Conservation (phyloP, 2,797 vertebrate species). For the Danio aesculapii region DNA sequence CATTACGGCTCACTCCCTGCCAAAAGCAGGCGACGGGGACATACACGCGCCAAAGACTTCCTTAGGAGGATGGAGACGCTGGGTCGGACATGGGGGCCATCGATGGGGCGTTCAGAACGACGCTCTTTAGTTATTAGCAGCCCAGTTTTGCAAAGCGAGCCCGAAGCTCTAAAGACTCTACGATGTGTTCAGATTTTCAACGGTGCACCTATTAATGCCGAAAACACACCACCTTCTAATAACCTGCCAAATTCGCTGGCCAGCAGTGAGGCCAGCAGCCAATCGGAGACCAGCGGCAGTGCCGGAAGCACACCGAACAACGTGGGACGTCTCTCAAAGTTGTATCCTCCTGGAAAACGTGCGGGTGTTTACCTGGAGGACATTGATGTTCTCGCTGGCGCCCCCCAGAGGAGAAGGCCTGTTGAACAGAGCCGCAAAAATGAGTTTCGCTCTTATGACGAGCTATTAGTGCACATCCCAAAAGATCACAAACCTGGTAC, state of each 20-base stretch:
- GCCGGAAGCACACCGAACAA: constrained; percentile 81
- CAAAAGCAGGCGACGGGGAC: constrained; percentile 80
- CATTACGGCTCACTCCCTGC: constrained; percentile 72
- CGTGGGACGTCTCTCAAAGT: constrained; percentile 81
- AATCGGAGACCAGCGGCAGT: constrained; percentile 79
- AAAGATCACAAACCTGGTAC: constrained; percentile 99
- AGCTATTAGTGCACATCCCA: constrained; percentile 92
- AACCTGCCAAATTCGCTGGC: constrained; percentile 64
- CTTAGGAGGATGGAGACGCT: constrained; percentile 92
- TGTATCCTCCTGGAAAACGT: constrained; percentile 76
- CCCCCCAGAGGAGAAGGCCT: constrained; percentile 46
- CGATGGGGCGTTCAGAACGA: constrained; percentile 61
- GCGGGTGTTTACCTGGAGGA: constrained; percentile 96
- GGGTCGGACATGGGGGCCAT: constrained; percentile 78
- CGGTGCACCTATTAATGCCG: constrained; percentile 71
- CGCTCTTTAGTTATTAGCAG: constrained; percentile 85
- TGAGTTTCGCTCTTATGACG: constrained; percentile 93
- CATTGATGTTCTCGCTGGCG: constrained; percentile 77
- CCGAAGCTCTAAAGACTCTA: constrained; percentile 81
- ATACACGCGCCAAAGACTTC: constrained; percentile 88
- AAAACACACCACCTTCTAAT: constrained; percentile 39
- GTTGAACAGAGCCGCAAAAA: constrained; percentile 83
- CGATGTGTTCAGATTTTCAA: constrained; percentile 85
- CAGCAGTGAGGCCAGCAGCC: constrained; percentile 84
- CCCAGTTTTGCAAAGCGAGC: constrained; percentile 87